Base-by-base conservation (phyloP, 2,113 vertebrate genomes). In the Ageneiosus marmoratus region DNA sequence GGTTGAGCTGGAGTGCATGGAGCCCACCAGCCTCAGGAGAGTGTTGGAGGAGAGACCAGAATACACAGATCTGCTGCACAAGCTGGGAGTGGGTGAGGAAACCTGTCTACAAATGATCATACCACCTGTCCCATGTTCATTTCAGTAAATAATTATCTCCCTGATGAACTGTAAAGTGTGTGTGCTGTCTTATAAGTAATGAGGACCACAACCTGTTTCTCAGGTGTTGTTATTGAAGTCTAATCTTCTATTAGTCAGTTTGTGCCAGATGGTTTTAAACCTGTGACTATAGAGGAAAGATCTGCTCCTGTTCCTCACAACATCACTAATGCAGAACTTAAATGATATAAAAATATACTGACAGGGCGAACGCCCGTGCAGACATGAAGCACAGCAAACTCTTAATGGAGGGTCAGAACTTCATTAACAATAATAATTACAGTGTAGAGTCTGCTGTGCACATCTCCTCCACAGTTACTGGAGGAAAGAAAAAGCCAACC, bases 1-100 rank as follows among this genome's bases (percentile, higher is more conserved):
- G 86, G 96, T 99, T 77, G 92, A 94, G 87, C 93, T 99, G 83
- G 97, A 99, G 91, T 94, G 96, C 53, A 99, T 98, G 96, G 97
- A 98, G 88, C 97, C 98, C 81, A 98, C 96, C 37, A 98, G 96
- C 88, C 92, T 99, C 65, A 58, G 96, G 80, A 95, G 96, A 34
- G 90, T 98, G 12, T 90, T 99, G 86, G 96, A 97, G 75, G 84
- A 94, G 77, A 93, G 94, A 79, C 93, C 95, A 0, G 93, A 96
- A 79, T 98, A 95, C 86, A 91, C 7, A 41, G 53, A 8, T 34
- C 94, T 94, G 7, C 90, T 99, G 82, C 83, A 88, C 81, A 76
- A 89, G 55, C 93, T 98, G 80, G 94, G 93, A 72, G 82, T 99
- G 72, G 96, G 97, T 98, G 86, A 96, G 97, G 53, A 78, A 56